Percentiles rank a stretch among this genome's conserved stretches.
Evolutionary conservation across 1,140 invertebrate species (phyloP).

Genomic region (Pseudachorutes palmiensis): DNA sequence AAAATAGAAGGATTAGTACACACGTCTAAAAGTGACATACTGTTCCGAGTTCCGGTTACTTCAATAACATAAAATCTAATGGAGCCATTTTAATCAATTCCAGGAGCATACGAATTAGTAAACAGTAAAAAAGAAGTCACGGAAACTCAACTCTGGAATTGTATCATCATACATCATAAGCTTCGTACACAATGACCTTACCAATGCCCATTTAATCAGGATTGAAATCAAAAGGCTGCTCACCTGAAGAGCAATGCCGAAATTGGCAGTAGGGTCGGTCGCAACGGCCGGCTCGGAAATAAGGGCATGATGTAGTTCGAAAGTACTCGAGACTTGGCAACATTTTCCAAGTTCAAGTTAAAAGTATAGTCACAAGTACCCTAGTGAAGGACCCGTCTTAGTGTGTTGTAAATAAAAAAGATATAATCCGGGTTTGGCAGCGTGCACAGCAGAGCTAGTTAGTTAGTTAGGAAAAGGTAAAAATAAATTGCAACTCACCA

Average conservation of each 20-base stretch:
- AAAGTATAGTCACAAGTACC: background rate
- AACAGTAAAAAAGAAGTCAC: no score
- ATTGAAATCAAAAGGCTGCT: slow-evolving; percentile 16
- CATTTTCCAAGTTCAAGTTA: slow-evolving; percentile 49
- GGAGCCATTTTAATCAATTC: background rate
- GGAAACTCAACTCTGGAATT: no score
- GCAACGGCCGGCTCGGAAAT: slow-evolving; percentile 66
- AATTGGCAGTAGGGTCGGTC: slow-evolving; percentile 82
- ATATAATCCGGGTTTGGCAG: background rate
- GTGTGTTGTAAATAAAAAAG: no score
- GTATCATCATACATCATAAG: no score
- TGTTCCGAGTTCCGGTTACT: background rate
- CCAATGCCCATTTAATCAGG: background rate
- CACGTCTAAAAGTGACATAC: no score
- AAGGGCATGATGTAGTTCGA: slow-evolving; percentile 71
- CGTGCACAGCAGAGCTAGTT: background rate
- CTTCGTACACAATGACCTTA: no score
- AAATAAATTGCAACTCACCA: background rate
- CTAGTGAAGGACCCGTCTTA: background rate
- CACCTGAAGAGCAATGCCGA: slow-evolving; percentile 65
- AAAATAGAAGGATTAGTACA: no score
- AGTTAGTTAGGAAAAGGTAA: background rate
- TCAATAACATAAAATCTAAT: background rate
- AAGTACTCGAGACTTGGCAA: slow-evolving; percentile 78
- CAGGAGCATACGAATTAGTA: no score